Evolutionary conservation across 64 coral and sea anemone genomes (phyloP), one percentile per base, ranked within the genome.

Genomic region (Actinia equina): DNA sequence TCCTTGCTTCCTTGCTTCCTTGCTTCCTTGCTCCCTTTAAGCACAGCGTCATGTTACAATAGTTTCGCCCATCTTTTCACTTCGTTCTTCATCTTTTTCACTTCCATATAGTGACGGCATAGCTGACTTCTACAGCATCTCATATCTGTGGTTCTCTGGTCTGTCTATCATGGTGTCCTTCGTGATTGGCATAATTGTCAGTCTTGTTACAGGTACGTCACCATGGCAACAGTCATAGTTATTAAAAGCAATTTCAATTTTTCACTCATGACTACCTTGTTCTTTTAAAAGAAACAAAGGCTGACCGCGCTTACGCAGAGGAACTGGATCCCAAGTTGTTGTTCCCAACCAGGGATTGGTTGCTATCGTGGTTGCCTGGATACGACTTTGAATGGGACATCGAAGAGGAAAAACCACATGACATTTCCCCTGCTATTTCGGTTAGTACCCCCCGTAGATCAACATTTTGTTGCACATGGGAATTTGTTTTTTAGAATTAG

Each of bases 51-150:
- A 37, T n/a, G 22, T 77, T 77, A 42, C 41, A 37, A 9, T 77
- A 77, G 6, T 42, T 77, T 17, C 41, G 17, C n/a, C 71, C 41
- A 62, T 62, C 6, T 17, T 41, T 17, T 23, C 17, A 44, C 23
- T 3, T 26, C 1, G 23, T 83, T 10, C 15, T 53, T 17, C 30
- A 37, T 37, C 30, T 55, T 56, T n/a, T 84, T 55, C 82, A 43
- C 23, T 27, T 60, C 3, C 1, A 17, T 10, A 12, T 1, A 94
- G 93, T 80, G 86, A 77, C 8, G 64, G 82, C 17, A 91, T 94
- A 2, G 93, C 93, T 52, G 86, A 94, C 84, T 94, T 94, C 84
- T 94, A 94, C 85, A 94, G 93, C 59, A 87, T 94, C 86, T 94
- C 93, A 2, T 94, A 94, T 27, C 89, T 94, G 6, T 94, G 93